phyloP scores from a whole-genome alignment of 2,113 vertebrate genomes.

The Fukomys damarensis region DNA sequence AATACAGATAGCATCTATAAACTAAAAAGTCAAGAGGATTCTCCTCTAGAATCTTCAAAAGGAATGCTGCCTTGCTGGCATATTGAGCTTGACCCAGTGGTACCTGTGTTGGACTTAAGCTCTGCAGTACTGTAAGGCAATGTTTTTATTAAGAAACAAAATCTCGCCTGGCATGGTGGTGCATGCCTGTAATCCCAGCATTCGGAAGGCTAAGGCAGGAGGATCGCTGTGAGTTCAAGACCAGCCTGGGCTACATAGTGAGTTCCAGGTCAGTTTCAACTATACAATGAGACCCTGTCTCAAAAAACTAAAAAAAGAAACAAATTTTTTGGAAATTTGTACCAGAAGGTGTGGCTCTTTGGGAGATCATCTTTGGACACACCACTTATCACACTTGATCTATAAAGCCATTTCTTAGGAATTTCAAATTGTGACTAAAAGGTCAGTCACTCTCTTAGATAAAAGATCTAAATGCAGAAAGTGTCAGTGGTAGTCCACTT shows the following conservation, averaged over 20 bases:
- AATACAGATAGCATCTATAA: neutral
- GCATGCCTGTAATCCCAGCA: too few relatives aligned
- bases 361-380: neutral
- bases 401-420: neutral
- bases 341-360: neutral
- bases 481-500: neutral
- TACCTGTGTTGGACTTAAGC: neutral
- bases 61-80: neutral
- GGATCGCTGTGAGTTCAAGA: too few relatives aligned
- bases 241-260: too few relatives aligned
- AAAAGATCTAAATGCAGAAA: constrained; percentile 1
- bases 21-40: neutral
- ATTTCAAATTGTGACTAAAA: neutral
- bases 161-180: too few relatives aligned
- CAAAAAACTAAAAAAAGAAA: too few relatives aligned
- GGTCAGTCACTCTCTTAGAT: neutral
- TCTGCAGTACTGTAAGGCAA: neutral
- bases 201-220: too few relatives aligned
- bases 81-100: neutral
- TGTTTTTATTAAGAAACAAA: neutral
- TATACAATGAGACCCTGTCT: too few relatives aligned
- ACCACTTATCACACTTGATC: neutral
- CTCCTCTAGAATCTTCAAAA: neutral
- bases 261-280: too few relatives aligned
- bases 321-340: neutral